Evolutionary conservation across 2,113 vertebrate genomes (phyloP).

Genomic region (Protobothrops flavoviridis): DNA sequence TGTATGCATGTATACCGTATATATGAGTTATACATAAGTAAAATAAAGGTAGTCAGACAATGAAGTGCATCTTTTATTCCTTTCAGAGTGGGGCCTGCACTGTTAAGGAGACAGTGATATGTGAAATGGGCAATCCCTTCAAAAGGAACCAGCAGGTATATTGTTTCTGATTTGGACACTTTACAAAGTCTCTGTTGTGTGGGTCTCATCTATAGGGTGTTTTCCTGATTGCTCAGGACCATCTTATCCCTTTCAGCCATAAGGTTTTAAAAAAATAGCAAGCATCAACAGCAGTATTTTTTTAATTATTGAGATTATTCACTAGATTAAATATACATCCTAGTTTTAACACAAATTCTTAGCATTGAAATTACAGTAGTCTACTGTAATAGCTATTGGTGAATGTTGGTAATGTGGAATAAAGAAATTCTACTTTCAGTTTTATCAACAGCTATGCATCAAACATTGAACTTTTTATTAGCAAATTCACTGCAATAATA

Average conservation of each 20-base stretch:
- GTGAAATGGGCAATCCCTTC: slow-evolving; percentile 90
- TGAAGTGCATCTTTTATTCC: accelerated
- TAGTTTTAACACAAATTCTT: neutral
- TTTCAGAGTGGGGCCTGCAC: slow-evolving; percentile 67
- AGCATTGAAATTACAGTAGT: neutral
- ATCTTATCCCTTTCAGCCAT: neutral
- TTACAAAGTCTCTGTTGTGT: neutral
- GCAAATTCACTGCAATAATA: neutral
- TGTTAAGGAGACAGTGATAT: slow-evolving; percentile 68
- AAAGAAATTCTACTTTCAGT: neutral
- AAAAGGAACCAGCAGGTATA: slow-evolving; percentile 80
- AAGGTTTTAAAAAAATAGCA: neutral
- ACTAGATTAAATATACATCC: neutral
- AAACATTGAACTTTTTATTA: neutral
- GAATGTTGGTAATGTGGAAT: neutral
- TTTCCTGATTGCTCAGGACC: neutral
- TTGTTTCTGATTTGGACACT: neutral
- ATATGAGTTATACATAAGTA: too few relatives aligned
- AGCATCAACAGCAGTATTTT: neutral
- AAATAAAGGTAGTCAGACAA: accelerated
- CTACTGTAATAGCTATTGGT: neutral
- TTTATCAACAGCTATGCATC: neutral
- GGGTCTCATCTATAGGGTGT: neutral
- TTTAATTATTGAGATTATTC: neutral
- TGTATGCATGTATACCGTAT: too few relatives aligned